Conservation (phyloP, 2,888 invertebrate genomes). For the Colletes collaris region DNA sequence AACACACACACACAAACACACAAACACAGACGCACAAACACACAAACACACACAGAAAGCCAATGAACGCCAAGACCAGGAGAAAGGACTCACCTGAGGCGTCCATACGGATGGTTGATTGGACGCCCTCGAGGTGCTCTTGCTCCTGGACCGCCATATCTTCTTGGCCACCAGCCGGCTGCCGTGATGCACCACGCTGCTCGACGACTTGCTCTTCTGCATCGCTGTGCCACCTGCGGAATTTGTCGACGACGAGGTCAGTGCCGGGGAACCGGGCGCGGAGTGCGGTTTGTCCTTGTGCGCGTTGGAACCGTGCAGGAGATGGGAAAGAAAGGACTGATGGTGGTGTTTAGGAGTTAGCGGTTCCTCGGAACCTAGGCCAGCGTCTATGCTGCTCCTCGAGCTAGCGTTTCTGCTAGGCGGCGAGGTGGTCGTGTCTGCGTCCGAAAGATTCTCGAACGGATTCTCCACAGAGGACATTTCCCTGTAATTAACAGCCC, state of each 20-base stretch:
- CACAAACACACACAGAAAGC: background rate
- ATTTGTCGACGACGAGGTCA: constrained; percentile 82
- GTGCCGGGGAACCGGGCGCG: constrained; percentile 84
- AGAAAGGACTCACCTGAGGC: constrained; percentile 89
- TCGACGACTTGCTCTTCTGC: constrained; percentile 96
- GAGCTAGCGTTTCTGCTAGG: constrained; percentile 84
- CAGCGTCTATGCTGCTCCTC: constrained; percentile 84
- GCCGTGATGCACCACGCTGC: constrained; percentile 91
- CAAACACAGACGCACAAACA: too few species aligned
- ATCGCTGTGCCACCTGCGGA: constrained; percentile 87
- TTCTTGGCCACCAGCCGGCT: constrained; percentile 91
- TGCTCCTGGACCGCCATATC: constrained; percentile 93
- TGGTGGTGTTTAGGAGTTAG: constrained; percentile 84
- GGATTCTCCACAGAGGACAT: constrained; percentile 82
- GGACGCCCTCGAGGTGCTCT: constrained; percentile 89
- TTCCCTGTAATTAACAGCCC: constrained; percentile 87
- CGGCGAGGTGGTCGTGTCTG: constrained; percentile 80
- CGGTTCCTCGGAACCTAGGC: constrained; percentile 82
- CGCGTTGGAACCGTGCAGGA: constrained; percentile 84
- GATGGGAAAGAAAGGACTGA: constrained; percentile 87
- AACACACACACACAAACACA: too few species aligned
- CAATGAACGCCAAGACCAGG: background rate
- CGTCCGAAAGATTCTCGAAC: constrained; percentile 75
- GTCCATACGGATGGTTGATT: constrained; percentile 89
- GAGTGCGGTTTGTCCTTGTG: constrained; percentile 84